phyloP scores from a whole-genome alignment of 1,140 invertebrate genomes.

The Bombus confusus region DNA sequence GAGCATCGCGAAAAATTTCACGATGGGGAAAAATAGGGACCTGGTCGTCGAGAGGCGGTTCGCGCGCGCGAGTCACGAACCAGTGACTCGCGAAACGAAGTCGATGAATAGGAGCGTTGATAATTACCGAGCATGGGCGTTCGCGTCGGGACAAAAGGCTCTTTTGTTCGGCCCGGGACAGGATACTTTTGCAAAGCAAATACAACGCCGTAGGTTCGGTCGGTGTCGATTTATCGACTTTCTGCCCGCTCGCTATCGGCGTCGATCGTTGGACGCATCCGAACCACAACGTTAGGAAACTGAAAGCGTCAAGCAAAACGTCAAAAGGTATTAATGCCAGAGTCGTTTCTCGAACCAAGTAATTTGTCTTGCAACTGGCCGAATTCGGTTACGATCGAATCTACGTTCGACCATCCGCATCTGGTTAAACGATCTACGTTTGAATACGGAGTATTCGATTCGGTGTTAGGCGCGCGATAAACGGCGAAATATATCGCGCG shows the following conservation, averaged over 20 bases:
- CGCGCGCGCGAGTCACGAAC: slow-evolving; percentile 15
- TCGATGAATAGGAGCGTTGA: slow-evolving; percentile 55
- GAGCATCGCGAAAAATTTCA: slow-evolving; percentile 18
- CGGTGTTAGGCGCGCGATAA: too few species aligned
- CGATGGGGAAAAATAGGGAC: not conserved
- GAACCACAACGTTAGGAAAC: not conserved
- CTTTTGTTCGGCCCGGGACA: slow-evolving; percentile 48
- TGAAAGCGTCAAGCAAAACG: not conserved
- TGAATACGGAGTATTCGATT: too few species aligned
- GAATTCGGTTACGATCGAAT: too few species aligned
- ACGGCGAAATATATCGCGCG: too few species aligned
- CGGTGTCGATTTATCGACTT: not conserved
- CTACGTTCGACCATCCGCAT: too few species aligned
- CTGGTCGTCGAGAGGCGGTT: not conserved
- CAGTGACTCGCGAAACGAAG: slow-evolving; percentile 50
- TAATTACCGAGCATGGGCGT: slow-evolving; percentile 51
- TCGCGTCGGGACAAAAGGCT: slow-evolving; percentile 46
- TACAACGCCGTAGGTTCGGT: slow-evolving; percentile 26
- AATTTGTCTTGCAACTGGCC: too few species aligned
- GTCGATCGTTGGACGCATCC: not conserved
- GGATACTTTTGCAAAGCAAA: slow-evolving; percentile 50
- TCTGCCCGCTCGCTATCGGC: not conserved
- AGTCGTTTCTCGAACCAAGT: too few species aligned
- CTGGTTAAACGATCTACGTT: too few species aligned
- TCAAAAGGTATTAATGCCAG: too few species aligned